Base-by-base conservation (phyloP, 2,888 invertebrate genomes). In the Allophyes oxyacanthae region DNA sequence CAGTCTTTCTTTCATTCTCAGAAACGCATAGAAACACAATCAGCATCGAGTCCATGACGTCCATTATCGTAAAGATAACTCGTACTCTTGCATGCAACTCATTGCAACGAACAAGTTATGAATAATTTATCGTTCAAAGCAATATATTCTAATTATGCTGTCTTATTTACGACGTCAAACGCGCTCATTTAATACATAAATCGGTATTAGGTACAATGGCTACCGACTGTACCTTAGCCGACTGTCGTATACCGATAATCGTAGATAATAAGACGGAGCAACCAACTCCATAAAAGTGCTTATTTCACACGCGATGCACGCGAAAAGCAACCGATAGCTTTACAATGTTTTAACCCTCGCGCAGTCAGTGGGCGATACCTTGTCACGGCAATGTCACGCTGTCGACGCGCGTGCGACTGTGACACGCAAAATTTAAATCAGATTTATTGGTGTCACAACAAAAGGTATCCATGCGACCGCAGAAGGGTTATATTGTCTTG, bases 381-480 rank as follows among this genome's bases (percentile, higher is more conserved):
- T 86, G 86, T 86, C 88, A 86, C 79, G 82, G 69, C 73, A 81
- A 81, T 81, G 82, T 85, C 84, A 83, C 78, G 74, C 77, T 84
- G 87, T 86, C 85, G 82, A 83, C 85, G 79, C 75, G 80, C 77
- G 81, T 82, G 77, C 79, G 75, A 79, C 73, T 76, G 86, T 81
- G 74, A 75, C 89, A 90, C 87, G 89, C 86, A 72, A 87, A 86
- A 88, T 89, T 87, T 84, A 81, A 89, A 89, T 88, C 82, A 79
- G 84, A 86, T 89, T 89, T 83, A 84, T 82, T 78, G 69, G 69
- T 76, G 71, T 72, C 77, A 77, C 71, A 75, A 67, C 67, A 71
- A 75, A 71, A 67, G 62, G 64, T 64, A 71, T 56, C 65, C 63
- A 76, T 14, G 74, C 64, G 59, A 68, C 77, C 63, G 59, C 53